Base-by-base conservation (phyloP, 2,113 vertebrate genomes). In the Sinocyclocheilus grahami region DNA sequence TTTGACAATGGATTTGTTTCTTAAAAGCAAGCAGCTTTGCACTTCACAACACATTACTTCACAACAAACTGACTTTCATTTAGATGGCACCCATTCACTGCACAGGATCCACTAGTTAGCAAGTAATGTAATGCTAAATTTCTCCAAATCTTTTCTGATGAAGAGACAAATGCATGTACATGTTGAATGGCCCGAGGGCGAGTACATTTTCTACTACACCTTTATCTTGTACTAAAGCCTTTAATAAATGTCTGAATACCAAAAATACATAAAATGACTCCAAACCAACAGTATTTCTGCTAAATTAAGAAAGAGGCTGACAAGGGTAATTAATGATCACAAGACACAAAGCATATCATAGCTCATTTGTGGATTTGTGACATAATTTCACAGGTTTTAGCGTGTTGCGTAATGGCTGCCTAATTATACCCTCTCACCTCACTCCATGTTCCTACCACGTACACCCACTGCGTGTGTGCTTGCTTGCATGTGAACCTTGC, bases 401-500 rank as follows among this genome's bases (percentile, higher is more conserved):
- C 12, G 24, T 89, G 55, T 84, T 85, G 69, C 14, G 22, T 63
- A 84, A 77, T 78, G 42, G 48, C 58, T 65, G 55, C 58, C 72
- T 87, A 82, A 89, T 89, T 85, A 89, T 85, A 87, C 69, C 63
- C 78, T 80, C 69, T 88, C 85, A 84, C 11, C 89, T 83, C 78
- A 86, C 85, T 62, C 58, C 10, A 42, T 78, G 65, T 76, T 78
- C 62, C 60, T 6, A 8, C 83, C 65, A 86, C 83, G 14, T 58
- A 46, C 81, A 83, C 69, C 58, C 33, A 79, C 78, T 76, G 39
- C 27, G 46, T 39, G 83, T 20, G 37, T 77, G 69, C 78, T 58
- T 10, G 55, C 1, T 74, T 76, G 58, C 27, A 58, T 82, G 79
- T 88, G 37, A 83, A 77, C 24, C 72, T 78, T 82, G 20, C 83